A percentile compares a stretch with the other conserved stretches of the same genome.
Evolutionary conservation across 2,113 vertebrate species (phyloP).

Genomic region (Panurus biarmicus): DNA sequence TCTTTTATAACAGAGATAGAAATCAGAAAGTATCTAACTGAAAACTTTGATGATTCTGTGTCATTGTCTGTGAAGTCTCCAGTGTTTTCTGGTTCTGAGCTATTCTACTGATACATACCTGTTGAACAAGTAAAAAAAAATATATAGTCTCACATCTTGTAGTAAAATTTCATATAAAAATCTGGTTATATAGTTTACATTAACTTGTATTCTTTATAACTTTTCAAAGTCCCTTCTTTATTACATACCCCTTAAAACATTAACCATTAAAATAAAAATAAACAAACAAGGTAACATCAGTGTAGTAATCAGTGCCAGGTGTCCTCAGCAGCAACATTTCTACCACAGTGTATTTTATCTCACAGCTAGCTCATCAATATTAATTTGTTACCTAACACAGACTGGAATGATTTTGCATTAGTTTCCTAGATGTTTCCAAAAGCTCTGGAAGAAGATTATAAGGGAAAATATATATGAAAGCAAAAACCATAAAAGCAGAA

Average conservation of each 20-base stretch:
- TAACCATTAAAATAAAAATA: not conserved
- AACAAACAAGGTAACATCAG: not conserved
- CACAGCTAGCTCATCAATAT: not conserved
- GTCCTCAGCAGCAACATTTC: not conserved
- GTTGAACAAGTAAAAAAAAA: not conserved
- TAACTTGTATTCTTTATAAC: not conserved
- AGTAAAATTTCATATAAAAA: not conserved
- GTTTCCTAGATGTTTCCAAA: not conserved
- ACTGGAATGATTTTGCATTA: not conserved
- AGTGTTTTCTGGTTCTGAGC: not conserved
- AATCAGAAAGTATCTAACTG: not conserved
- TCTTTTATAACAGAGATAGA: not conserved
- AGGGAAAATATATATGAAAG: not conserved
- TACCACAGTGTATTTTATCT: not conserved
- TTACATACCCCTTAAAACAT: not conserved
- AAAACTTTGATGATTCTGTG: not conserved
- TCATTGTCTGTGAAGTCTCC: not conserved
- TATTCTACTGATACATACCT: not conserved
- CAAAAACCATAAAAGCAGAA: not conserved
- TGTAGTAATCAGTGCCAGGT: not conserved
- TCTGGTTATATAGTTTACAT: not conserved
- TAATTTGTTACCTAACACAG: not conserved
- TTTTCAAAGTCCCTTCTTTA: not conserved
- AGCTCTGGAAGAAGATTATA: not conserved
- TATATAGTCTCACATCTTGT: not conserved